A percentile compares a stretch with the other conserved stretches of the same genome.
These are phyloP conservation scores for Nebria salina DNA, from an alignment of 2,888 invertebrate genomes.

Conservation along the genomic window DNA sequence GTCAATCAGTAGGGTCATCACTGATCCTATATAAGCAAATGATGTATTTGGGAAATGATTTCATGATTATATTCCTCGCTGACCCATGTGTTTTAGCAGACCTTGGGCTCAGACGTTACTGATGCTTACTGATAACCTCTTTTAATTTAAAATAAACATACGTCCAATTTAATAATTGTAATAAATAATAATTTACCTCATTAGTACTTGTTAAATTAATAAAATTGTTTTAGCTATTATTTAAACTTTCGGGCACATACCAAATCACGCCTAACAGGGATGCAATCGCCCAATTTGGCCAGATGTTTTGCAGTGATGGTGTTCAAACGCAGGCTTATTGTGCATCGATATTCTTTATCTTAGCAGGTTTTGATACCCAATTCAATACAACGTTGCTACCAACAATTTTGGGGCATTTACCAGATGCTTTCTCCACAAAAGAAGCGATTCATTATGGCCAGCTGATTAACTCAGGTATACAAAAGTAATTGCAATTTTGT, in stretches of 20 bases:
- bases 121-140: not conserved
- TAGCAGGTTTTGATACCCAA: not conserved
- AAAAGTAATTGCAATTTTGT: not conserved
- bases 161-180: not conserved
- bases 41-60: not conserved
- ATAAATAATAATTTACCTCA: too few species aligned
- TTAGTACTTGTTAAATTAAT: too few species aligned
- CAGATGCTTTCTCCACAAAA: constrained; percentile 4
- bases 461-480: not conserved
- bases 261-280: not conserved
- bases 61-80: not conserved
- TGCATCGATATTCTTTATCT: not conserved
- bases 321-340: constrained; percentile 7
- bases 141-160: not conserved
- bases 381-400: constrained; percentile 2
- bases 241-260: not conserved
- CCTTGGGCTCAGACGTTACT: not conserved
- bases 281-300: not conserved
- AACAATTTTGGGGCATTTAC: constrained; percentile 5
- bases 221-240: not conserved
- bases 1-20: constrained; percentile 57
- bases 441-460: not conserved
- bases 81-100: not conserved
- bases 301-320: constrained; percentile 12
- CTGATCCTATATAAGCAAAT: not conserved